Evolutionary conservation across 2,113 vertebrate genomes (phyloP), one percentile per base, ranked within the genome.

Genomic region (Gnathonemus echidnorhynchus): DNA sequence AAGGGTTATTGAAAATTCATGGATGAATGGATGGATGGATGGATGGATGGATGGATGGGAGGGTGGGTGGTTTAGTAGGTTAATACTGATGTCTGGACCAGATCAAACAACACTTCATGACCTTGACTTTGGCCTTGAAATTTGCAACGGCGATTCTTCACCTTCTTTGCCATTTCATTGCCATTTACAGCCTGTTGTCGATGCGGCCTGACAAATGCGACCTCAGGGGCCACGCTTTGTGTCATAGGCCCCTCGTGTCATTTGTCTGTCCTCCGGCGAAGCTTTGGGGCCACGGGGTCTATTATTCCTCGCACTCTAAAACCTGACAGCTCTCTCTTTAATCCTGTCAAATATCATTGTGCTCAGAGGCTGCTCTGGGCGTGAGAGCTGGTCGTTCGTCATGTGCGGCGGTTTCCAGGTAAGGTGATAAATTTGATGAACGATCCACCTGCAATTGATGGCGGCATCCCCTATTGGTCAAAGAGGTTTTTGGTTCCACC

Each of bases 391-490:
- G 39, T 88, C 53, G 56, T 90, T 88, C 39, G 84, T 90, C 87
- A 88, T 35, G 74, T 85, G 88, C 88, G 70, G 45, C 9, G 5
- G 49, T 90, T 88, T 88, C 42, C 88, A 77, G 89, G 89, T 90
- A 89, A 48, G 91, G 87, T 86, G 87, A 92, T 90, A 89, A 90
- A 90, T 85, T 31, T 91, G 89, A 91, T 48, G 56, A 91, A 90
- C 17, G 35, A 11, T 24, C 74, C 2, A 31, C 3, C 4, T 86
- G 88, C 70, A 90, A 74, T 89, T 86, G 52, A 88, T 48, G 52
- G 89, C 66, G 90, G 31, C 86, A 89, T 58, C 52, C 88, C 52
- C 89, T 87, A 88, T 89, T 89, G 35, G 19, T 90, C 90, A 70
- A 56, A 53, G 90, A n/a, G 87, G 52, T 46, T 90, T 62, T 19